phyloP scores from a whole-genome alignment of 2,888 invertebrate species.

The Nomada fabriciana region DNA sequence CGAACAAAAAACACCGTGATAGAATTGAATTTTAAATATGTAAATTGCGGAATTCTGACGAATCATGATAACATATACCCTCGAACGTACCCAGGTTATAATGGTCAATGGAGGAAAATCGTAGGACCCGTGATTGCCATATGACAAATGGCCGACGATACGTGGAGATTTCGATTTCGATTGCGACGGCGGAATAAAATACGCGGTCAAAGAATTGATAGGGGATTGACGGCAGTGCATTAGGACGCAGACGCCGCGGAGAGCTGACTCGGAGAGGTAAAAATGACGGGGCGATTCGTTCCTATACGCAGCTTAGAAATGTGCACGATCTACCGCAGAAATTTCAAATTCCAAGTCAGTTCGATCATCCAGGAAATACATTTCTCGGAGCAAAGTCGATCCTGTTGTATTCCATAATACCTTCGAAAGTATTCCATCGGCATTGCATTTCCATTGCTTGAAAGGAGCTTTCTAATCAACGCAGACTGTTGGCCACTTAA shows the following conservation, averaged over 20 bases:
- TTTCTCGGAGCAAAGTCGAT: not conserved
- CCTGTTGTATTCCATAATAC: not conserved
- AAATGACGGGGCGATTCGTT: constrained; percentile 44
- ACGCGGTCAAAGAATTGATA: constrained; percentile 51
- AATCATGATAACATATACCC: not conserved
- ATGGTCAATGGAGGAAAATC: constrained; percentile 30
- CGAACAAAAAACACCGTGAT: not conserved
- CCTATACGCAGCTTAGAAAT: not conserved
- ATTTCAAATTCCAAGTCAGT: constrained; percentile 23
- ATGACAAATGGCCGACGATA: constrained; percentile 62
- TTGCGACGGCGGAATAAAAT: constrained; percentile 32
- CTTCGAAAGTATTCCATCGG: not conserved
- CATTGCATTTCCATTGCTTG: not conserved
- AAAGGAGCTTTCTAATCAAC: not conserved
- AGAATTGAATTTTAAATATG: not conserved
- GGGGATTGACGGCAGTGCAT: constrained; percentile 41
- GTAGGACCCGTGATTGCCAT: constrained; percentile 50
- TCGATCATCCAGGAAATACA: not conserved
- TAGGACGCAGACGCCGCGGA: constrained; percentile 47
- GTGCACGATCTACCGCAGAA: constrained; percentile 3
- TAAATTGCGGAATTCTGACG: not conserved
- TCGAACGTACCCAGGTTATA: not conserved
- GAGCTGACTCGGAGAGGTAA: constrained; percentile 45
- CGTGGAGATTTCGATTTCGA: constrained; percentile 60
- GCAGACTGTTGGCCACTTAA: not conserved